Evolutionary conservation across 2,888 invertebrate genomes (phyloP), one percentile per base, ranked within the genome.

Genomic region (Aphidius colemani): DNA sequence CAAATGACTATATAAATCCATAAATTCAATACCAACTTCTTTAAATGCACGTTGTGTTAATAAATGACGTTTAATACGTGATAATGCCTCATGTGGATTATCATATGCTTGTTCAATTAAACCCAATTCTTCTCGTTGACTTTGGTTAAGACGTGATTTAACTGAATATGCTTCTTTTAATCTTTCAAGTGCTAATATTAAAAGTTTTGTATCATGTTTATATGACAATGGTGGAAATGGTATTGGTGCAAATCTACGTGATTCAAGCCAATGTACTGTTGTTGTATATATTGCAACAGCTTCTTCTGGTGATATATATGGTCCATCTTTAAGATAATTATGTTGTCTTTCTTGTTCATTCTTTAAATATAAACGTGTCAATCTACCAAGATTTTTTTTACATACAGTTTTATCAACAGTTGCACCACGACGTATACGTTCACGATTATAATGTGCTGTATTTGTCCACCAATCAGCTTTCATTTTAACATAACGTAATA

Each of bases 381-480:
- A 86, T n/a, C 99, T 88, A 1, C 99, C 99, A 70, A 99, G 87
- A 85, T 99, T 99, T 86, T 99, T 99, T 85, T 99, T 99, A 83
- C 99, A 99, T 0, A 99, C 99, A 0, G 99, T 99, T 83, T 99
- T 99, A 82, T 99, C 99, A 11, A 99, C 99, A 0, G 99, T 99
- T 58, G 99, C 99, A n/a, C 99, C 99, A 73, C 99, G 90, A 4
- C 99, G 89, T 71, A 99, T 99, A 75, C 99, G 88, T 84, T 99
- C 99, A 50, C 99, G 88, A 85, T 99, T 99, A 84, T 99, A 99
- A 83, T 99, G 99, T 0, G 99, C 98, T 0, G 99, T 99, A 83
- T 99, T 99, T 0, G 99, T 99, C 99, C 99, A 99, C 99, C 99
- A 99, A 83, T 99, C 99, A 0, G 99, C 99, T 82, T 99, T 99